Conservation (phyloP, 1,140 invertebrate species). For the Heterodera schachtii region DNA sequence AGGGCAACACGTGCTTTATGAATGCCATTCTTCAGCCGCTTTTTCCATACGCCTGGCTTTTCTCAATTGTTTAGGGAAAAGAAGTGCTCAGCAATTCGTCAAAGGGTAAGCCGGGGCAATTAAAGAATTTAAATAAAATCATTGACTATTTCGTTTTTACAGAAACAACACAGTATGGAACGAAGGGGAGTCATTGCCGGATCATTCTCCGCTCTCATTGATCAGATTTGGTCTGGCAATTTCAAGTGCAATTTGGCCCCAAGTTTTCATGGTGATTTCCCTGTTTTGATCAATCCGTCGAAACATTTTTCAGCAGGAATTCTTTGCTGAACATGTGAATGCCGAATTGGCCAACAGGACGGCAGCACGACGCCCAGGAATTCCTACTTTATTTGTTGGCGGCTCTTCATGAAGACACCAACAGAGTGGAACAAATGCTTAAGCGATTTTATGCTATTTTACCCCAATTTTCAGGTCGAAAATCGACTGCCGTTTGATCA, state of each 20-base stretch:
- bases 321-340: slow-evolving; percentile 44
- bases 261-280: slow-evolving; percentile 30
- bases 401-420: slow-evolving; percentile 51
- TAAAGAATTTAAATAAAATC: too few relatives aligned
- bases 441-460: not conserved
- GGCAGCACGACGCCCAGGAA: slow-evolving; percentile 54
- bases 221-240: slow-evolving; percentile 36
- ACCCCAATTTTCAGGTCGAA: slow-evolving; percentile 30
- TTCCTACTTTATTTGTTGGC: slow-evolving; percentile 52
- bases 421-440: slow-evolving; percentile 27
- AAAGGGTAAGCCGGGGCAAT: slow-evolving; percentile 29
- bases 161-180: slow-evolving; percentile 30
- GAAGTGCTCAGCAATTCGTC: slow-evolving; percentile 6
- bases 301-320: too few relatives aligned
- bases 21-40: slow-evolving; percentile 95
- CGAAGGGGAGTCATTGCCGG: slow-evolving; percentile 41
- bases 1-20: slow-evolving; percentile 97
- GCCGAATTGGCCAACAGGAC: slow-evolving; percentile 39
- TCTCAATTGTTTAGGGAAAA: slow-evolving; percentile 25
- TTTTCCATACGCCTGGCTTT: slow-evolving; percentile 66
- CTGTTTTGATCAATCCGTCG: too few relatives aligned
- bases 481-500: slow-evolving; percentile 46
- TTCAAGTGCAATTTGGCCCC: slow-evolving; percentile 35
- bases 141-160: not conserved
- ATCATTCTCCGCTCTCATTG: slow-evolving; percentile 39